Conservation (phyloP, 2,113 vertebrate genomes). For the Sisor rabdophorus region DNA sequence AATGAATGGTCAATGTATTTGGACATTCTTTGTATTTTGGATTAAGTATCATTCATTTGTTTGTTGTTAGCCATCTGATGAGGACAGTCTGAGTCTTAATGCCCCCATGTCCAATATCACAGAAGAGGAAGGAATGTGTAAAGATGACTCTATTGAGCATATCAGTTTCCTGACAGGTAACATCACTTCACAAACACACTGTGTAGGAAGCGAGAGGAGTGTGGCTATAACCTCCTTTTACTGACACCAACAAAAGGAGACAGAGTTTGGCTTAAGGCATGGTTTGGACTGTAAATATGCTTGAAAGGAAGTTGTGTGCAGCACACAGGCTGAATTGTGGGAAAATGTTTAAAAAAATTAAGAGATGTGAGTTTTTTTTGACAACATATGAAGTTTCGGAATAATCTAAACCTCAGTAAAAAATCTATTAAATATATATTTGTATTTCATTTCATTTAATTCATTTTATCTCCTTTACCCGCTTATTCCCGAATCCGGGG, state of each 20-base stretch:
- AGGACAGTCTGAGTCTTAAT: conserved; percentile 85
- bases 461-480: not conserved
- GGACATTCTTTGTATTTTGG: not conserved
- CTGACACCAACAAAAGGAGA: conserved; percentile 29
- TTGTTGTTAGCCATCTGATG: conserved; percentile 82
- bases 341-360: conserved; percentile 34
- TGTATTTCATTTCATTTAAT: no score
- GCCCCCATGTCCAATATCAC: conserved; percentile 86
- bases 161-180: conserved; percentile 79
- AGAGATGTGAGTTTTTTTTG: not conserved
- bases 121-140: conserved; percentile 84
- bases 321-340: conserved; percentile 35
- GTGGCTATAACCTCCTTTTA: conserved; percentile 34
- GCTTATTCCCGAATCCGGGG: no score
- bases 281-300: conserved; percentile 27
- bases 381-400: no score
- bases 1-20: not conserved
- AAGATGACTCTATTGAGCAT: conserved; percentile 79
- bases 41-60: not conserved
- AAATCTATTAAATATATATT: no score
- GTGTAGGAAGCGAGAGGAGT: conserved; percentile 27
- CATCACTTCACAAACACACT: not conserved
- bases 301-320: conserved; percentile 44
- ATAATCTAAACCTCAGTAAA: no score
- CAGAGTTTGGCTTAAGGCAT: conserved; percentile 16